Evolutionary conservation across 1,140 invertebrate species (phyloP).

Genomic region (Melanaphis sacchari): DNA sequence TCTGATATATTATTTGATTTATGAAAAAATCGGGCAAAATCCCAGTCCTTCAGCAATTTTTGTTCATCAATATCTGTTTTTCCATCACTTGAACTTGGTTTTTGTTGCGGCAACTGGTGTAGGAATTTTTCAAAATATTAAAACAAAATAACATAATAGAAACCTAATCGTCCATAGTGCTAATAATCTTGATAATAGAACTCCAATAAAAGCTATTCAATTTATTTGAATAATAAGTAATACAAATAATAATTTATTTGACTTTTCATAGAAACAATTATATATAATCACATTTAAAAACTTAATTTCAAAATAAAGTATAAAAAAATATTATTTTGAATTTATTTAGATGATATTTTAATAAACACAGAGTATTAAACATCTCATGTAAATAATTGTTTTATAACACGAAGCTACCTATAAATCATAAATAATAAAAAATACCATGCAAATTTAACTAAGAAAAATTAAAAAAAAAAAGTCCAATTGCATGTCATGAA

Average conservation of each 20-base stretch:
- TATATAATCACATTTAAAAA: neutral
- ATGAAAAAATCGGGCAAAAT: constrained; percentile 82
- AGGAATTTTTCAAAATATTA: constrained; percentile 56
- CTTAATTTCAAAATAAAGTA: neutral
- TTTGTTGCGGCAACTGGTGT: constrained; percentile 52
- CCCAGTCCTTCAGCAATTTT: constrained; percentile 80
- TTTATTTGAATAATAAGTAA: neutral
- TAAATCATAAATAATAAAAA: constrained; percentile 2
- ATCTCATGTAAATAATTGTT: neutral
- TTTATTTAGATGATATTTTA: neutral
- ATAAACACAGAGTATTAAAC: neutral
- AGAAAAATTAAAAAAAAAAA: constrained; percentile 12
- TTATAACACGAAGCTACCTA: neutral
- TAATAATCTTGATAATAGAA: constrained; percentile 8
- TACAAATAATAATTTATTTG: neutral
- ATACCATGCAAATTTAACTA: constrained; percentile 19
- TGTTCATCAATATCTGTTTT: constrained; percentile 72
- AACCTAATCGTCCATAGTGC: neutral
- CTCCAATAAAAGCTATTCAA: constrained; percentile 10
- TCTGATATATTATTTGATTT: constrained; percentile 64
- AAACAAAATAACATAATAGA: constrained; percentile 35
- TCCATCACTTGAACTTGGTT: constrained; percentile 36
- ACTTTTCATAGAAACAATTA: neutral
- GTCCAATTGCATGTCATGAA: constrained; percentile 1
- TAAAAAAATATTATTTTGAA: neutral